phyloP scores from a whole-genome alignment of 2,888 invertebrate genomes.

The Ischnus inquisitorius region DNA sequence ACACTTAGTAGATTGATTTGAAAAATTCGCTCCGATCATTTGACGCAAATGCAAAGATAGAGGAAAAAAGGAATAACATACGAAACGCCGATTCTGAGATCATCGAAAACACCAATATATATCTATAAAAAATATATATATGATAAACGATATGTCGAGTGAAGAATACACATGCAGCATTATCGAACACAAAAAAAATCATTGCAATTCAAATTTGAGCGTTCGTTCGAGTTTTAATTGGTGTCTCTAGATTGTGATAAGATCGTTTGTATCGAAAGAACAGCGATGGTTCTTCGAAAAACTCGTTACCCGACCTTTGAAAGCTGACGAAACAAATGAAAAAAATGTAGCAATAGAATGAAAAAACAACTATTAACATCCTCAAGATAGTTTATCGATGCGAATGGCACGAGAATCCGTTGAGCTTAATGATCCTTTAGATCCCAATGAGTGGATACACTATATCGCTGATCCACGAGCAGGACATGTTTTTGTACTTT shows the following conservation, averaged over 20 bases:
- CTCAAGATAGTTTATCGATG: not conserved
- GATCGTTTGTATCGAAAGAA: not conserved
- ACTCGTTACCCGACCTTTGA: not conserved
- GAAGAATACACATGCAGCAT: not conserved
- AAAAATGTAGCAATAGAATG: not conserved
- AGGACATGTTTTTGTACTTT: slow-evolving; percentile 12
- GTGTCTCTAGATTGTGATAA: not conserved
- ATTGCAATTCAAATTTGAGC: not conserved
- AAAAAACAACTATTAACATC: not conserved
- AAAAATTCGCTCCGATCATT: not conserved
- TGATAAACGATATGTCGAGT: not conserved
- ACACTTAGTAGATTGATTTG: not conserved
- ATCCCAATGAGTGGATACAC: not conserved
- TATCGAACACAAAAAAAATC: not conserved
- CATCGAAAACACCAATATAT: not conserved
- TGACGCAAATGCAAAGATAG: slow-evolving; percentile 1
- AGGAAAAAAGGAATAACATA: not conserved
- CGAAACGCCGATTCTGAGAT: not conserved
- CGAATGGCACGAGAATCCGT: not conserved
- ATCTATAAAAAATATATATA: not conserved
- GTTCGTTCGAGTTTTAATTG: not conserved
- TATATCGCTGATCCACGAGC: not conserved
- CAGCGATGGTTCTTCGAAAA: not conserved
- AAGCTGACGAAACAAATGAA: not conserved
- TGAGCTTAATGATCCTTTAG: not conserved